phyloP scores from a whole-genome alignment of 2,888 invertebrate species.

The Linnaemya tessellans region DNA sequence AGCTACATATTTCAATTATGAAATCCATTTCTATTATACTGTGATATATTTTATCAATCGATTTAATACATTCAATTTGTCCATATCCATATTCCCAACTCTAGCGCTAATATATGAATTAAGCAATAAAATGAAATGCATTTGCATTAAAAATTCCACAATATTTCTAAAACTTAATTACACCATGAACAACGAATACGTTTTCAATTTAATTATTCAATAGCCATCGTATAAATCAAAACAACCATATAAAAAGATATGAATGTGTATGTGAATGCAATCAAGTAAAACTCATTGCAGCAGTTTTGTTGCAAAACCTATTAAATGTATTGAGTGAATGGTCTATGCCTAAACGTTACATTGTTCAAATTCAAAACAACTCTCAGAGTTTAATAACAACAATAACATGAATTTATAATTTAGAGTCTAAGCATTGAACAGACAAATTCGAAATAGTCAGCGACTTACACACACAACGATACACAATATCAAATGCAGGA shows the following conservation, averaged over 20 bases:
- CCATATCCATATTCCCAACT: not conserved
- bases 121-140: not conserved
- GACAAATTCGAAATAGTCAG: conserved; percentile 18
- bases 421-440: not conserved
- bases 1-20: no score
- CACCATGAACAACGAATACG: not conserved
- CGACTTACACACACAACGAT: not conserved
- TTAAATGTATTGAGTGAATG: not conserved
- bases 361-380: conserved; percentile 26
- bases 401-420: conserved; percentile 5
- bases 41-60: not conserved
- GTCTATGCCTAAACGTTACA: conserved; percentile 1
- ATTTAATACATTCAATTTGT: not conserved
- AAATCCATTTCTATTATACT: not conserved
- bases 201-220: conserved; percentile 19
- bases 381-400: not conserved
- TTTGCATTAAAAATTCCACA: not conserved
- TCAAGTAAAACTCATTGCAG: conserved; percentile 25
- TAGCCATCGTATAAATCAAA: conserved; percentile 15
- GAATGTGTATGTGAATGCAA: not conserved
- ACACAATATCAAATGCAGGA: not conserved
- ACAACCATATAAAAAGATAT: not conserved
- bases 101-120: not conserved
- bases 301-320: not conserved
- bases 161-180: conserved; percentile 22